Conservation (phyloP, 2,797 vertebrate genomes). For the Loriculus beryllinus region DNA sequence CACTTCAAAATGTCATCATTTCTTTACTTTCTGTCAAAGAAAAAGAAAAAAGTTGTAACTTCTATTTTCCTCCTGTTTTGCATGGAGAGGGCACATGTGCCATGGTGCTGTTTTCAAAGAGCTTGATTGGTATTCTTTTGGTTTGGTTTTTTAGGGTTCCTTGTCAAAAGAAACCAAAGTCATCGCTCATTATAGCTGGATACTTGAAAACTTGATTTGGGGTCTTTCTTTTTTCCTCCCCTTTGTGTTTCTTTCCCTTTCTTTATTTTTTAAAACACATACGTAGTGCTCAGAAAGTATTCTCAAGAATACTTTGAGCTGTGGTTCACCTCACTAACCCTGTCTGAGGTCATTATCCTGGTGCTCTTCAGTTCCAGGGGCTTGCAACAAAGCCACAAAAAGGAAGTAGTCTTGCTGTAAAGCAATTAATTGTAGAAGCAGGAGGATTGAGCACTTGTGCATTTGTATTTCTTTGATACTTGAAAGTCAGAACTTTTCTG, state of each 20-base stretch:
- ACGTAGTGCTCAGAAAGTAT: conserved; percentile 41
- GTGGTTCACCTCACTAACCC: conserved; percentile 57
- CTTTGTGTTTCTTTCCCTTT: conserved; percentile 32
- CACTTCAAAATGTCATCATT: background rate
- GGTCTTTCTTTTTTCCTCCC: background rate
- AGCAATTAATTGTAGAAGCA: conserved; percentile 55
- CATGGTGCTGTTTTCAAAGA: background rate
- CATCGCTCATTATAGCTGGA: conserved; percentile 23
- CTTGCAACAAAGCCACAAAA: conserved; percentile 46
- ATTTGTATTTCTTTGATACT: conserved; percentile 33
- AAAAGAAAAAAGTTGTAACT: background rate
- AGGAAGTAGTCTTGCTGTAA: conserved; percentile 46
- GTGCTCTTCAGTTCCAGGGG: conserved; percentile 47
- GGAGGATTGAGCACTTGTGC: conserved; percentile 14
- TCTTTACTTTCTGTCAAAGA: background rate
- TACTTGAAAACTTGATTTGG: conserved; percentile 20
- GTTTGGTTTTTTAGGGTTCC: background rate
- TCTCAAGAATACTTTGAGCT: conserved; percentile 34
- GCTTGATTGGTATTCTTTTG: background rate
- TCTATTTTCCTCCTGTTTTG: background rate
- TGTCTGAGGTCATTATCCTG: conserved; percentile 50
- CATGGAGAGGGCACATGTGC: background rate
- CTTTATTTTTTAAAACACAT: conserved; percentile 18
- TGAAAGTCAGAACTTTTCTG: conserved; percentile 29
- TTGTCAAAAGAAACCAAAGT: conserved; percentile 11